Conservation (phyloP, 2,888 invertebrate genomes). For the Boloria euphrosyne region DNA sequence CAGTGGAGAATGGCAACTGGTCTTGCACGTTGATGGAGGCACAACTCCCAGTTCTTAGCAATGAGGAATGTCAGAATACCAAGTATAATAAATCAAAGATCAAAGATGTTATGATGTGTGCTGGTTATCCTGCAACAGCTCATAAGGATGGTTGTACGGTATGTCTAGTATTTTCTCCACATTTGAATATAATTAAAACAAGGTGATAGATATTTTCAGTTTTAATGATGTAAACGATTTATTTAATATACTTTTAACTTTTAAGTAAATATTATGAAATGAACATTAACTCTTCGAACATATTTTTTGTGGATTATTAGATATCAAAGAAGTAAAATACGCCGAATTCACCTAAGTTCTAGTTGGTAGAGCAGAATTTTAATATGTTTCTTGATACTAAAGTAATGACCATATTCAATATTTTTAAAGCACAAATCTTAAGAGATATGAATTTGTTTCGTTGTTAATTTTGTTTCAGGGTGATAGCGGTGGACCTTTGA, state of each 20-base stretch:
- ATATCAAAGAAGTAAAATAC: too few relatives aligned
- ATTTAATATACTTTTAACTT: too few relatives aligned
- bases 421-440: not conserved
- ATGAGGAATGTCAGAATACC: constrained; percentile 87
- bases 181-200: not conserved
- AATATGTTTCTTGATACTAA: too few relatives aligned
- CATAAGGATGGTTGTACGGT: constrained; percentile 92
- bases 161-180: constrained; percentile 41
- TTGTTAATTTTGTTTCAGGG: constrained; percentile 76
- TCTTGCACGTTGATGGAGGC: constrained; percentile 92
- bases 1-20: constrained; percentile 91
- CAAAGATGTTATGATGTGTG: constrained; percentile 94
- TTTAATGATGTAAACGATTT: too few relatives aligned
- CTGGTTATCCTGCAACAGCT: constrained; percentile 88
- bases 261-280: too few relatives aligned
- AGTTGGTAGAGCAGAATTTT: too few relatives aligned
- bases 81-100: constrained; percentile 93
- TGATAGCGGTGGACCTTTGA: constrained; percentile 90
- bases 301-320: too few relatives aligned
- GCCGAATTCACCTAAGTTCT: too few relatives aligned
- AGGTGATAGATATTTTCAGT: too few relatives aligned
- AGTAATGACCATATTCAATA: not conserved
- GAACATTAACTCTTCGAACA: too few relatives aligned
- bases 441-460: not conserved
- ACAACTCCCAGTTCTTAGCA: constrained; percentile 86